phyloP scores from a whole-genome alignment of 1,140 invertebrate genomes.

The Neuroterus valhalla region DNA sequence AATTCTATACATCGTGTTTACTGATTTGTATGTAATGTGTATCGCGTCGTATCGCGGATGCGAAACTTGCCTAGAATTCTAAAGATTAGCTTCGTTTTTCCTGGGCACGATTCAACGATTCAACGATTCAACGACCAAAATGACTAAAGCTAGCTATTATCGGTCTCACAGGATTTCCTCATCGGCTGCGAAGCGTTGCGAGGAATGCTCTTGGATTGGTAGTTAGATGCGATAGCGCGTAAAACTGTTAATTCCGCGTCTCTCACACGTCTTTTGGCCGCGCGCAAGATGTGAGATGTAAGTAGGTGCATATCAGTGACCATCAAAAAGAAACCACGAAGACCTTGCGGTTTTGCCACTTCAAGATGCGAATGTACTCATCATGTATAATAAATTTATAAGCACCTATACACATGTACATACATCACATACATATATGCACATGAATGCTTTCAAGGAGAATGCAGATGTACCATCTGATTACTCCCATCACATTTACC shows the following conservation, averaged over 20 bases:
- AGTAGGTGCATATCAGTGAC: constrained; percentile 26
- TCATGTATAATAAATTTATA: constrained; percentile 25
- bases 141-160: constrained; percentile 38
- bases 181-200: constrained; percentile 46
- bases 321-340: constrained; percentile 19
- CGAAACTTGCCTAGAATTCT: neutral
- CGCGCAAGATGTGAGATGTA: constrained; percentile 18
- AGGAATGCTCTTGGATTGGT: constrained; percentile 37
- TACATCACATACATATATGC: too few relatives aligned
- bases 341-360: constrained; percentile 30
- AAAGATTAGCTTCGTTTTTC: neutral
- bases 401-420: neutral
- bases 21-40: neutral
- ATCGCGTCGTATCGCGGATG: neutral
- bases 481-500: neutral
- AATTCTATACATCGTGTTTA: neutral
- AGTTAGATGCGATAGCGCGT: constrained; percentile 49
- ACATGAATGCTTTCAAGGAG: neutral
- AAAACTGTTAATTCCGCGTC: constrained; percentile 50
- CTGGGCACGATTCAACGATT: neutral
- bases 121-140: constrained; percentile 6
- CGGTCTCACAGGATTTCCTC: constrained; percentile 49
- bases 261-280: constrained; percentile 3
- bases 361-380: constrained; percentile 28
- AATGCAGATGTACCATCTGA: neutral